A percentile compares a stretch with the other conserved stretches of the same genome.
Evolutionary conservation across 2,888 invertebrate species (phyloP).

Genomic region (Cheilosia scutellata): DNA sequence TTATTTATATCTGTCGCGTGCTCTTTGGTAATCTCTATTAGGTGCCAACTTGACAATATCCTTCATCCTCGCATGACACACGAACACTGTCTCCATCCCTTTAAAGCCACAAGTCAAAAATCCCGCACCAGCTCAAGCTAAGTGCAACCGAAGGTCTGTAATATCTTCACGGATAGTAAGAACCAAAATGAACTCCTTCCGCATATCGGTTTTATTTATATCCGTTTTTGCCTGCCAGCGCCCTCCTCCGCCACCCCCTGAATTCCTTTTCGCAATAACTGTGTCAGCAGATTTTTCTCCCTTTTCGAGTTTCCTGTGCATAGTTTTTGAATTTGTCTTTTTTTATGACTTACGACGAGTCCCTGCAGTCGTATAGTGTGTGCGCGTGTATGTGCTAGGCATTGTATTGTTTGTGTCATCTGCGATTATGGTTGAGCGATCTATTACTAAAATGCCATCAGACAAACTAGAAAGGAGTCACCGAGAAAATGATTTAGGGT

Average conservation of each 20-base stretch:
- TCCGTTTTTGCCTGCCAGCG: slow-evolving; percentile 1
- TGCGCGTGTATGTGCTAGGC: slow-evolving; percentile 13
- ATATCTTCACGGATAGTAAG: slow-evolving; percentile 7
- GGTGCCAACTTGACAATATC: slow-evolving; percentile 53
- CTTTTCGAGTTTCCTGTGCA: slow-evolving; percentile 10
- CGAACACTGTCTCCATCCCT: background rate
- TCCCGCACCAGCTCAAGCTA: slow-evolving; percentile 3
- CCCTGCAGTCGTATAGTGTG: slow-evolving; percentile 31
- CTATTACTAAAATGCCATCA: slow-evolving; percentile 48
- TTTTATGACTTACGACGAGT: slow-evolving; percentile 6
- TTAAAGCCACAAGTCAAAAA: slow-evolving; percentile 31
- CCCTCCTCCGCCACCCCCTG: background rate
- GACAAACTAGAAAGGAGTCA: slow-evolving; percentile 66
- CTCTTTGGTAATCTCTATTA: slow-evolving; percentile 45
- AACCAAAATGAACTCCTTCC: slow-evolving; percentile 45
- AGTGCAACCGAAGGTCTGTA: slow-evolving; percentile 34
- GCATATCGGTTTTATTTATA: slow-evolving; percentile 54
- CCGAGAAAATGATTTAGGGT: slow-evolving; percentile 70
- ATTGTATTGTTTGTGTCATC: slow-evolving; percentile 63
- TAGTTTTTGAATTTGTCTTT: slow-evolving; percentile 22
- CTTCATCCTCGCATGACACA: slow-evolving; percentile 19
- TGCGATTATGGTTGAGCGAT: slow-evolving; percentile 63
- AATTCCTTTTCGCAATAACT: slow-evolving; percentile 57
- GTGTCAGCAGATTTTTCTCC: slow-evolving; percentile 65
- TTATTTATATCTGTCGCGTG: slow-evolving; percentile 41